Evolutionary conservation across 2,113 vertebrate genomes (phyloP), one percentile per base, ranked within the genome.

Genomic region (Anser brachyrhynchus): DNA sequence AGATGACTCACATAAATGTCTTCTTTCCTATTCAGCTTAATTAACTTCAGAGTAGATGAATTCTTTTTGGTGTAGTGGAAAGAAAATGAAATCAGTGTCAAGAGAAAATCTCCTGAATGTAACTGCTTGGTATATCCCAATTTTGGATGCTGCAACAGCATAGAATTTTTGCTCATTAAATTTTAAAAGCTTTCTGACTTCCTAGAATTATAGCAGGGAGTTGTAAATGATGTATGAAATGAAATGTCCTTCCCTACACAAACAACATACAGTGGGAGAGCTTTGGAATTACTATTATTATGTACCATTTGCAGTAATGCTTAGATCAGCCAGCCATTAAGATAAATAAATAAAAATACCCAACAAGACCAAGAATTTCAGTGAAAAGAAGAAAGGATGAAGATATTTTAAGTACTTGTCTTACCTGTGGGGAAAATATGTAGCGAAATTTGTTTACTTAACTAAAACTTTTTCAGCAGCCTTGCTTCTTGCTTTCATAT

Each of bases 181-280:
- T 93, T 96, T 96, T 96, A 93, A 96, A 93, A 94, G 84, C 76
- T 92, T 96, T 95, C 37, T 88, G 71, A 90, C 62, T 94, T 96
- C 21, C 51, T 95, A 65, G 71, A 96, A 96, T 95, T 94, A 95
- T 80, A 84, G 43, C 51, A 84, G 15, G 29, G 62, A 84, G 44
- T 79, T 93, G 33, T 89, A 97, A 97, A 94, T 95, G 89, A 93
- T 91, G 89, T 94, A 87, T 95, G 92, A 94, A 95, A 95, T 90
- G 76, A 95, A 95, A 82, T 90, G 66, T 72, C 64, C 82, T 92
- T 97, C 39, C 25, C 7, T 87, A 92, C 65, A 69, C 54, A 96
- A 87, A 92, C 78, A 88, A 64, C 35, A 57, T 82, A 33, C 29
- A 82, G 61, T 71, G 43, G 46, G 43, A 86, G 84, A 91, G 55